phyloP scores from a whole-genome alignment of 2,888 invertebrate species.

The Heliconius aoede region DNA sequence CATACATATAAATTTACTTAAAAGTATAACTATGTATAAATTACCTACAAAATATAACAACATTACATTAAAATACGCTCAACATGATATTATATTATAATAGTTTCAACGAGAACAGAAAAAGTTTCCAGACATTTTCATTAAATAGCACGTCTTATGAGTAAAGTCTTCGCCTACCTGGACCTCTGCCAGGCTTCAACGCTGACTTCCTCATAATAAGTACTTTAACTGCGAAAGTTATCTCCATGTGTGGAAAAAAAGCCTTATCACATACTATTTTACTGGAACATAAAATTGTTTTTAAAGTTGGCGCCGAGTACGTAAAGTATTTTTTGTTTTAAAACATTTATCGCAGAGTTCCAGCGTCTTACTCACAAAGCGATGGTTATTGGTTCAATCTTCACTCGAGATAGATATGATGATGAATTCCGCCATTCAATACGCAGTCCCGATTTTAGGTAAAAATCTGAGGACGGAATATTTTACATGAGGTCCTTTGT shows the following conservation, averaged over 20 bases:
- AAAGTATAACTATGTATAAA: neutral
- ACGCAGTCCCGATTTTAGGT: too few relatives aligned
- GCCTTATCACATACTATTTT: constrained; percentile 31
- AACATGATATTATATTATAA: constrained; percentile 20
- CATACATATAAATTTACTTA: neutral
- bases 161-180: constrained; percentile 39
- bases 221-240: constrained; percentile 29
- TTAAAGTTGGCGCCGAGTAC: neutral
- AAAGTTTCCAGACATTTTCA: constrained; percentile 34
- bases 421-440: too few relatives aligned
- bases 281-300: neutral
- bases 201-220: constrained; percentile 39
- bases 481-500: too few relatives aligned
- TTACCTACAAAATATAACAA: neutral
- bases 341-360: too few relatives aligned
- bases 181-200: constrained; percentile 35
- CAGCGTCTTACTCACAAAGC: too few relatives aligned
- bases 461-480: too few relatives aligned
- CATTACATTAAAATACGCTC: too few relatives aligned
- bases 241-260: constrained; percentile 37
- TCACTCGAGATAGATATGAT: too few relatives aligned
- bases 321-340: neutral
- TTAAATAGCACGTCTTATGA: constrained; percentile 39
- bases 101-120: constrained; percentile 24
- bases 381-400: too few relatives aligned